These are phyloP conservation scores for Pseudotriccus pelzelni DNA, from an alignment of 2,797 vertebrate species.

Conservation along the genomic window DNA sequence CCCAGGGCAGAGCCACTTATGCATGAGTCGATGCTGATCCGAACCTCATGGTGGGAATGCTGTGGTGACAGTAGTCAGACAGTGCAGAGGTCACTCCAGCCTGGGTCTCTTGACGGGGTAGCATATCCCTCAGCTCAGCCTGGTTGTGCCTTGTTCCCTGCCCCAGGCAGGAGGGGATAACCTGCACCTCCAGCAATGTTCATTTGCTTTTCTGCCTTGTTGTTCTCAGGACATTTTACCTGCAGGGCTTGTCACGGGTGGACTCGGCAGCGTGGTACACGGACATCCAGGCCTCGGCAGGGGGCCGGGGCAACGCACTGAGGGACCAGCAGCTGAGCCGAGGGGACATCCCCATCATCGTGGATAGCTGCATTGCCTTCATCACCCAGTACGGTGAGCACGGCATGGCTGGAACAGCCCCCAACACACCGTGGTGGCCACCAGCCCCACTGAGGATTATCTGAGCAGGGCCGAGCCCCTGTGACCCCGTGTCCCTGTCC, in stretches of 20 bases:
- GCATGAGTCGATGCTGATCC: fast-evolving
- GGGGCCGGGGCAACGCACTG: slow-evolving; percentile 87
- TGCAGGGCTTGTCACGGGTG: slow-evolving; percentile 84
- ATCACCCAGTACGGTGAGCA: slow-evolving; percentile 95
- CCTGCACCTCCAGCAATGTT: neutral
- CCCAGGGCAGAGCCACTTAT: fast-evolving
- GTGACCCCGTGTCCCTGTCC: neutral
- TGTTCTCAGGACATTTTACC: slow-evolving; percentile 87
- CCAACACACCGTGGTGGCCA: fast-evolving
- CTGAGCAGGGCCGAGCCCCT: neutral
- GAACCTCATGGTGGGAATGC: fast-evolving
- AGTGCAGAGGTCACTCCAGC: neutral
- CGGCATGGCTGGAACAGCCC: fast-evolving
- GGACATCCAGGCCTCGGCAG: slow-evolving; percentile 88
- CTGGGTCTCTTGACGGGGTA: fast-evolving
- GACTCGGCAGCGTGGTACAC: slow-evolving; percentile 89
- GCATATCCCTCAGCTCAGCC: fast-evolving
- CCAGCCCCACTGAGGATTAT: neutral
- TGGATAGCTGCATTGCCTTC: slow-evolving; percentile 97
- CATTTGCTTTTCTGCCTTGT: slow-evolving; percentile 38
- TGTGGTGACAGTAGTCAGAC: neutral
- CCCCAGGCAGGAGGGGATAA: neutral
- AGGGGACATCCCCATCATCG: slow-evolving; percentile 93
- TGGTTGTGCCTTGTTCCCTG: neutral
- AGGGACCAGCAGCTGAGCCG: slow-evolving; percentile 95